Percentiles rank a stretch among this genome's conserved stretches.
These are phyloP conservation scores for Bufotes viridis DNA, from an alignment of 2,797 vertebrate species.

Conservation along the genomic window DNA sequence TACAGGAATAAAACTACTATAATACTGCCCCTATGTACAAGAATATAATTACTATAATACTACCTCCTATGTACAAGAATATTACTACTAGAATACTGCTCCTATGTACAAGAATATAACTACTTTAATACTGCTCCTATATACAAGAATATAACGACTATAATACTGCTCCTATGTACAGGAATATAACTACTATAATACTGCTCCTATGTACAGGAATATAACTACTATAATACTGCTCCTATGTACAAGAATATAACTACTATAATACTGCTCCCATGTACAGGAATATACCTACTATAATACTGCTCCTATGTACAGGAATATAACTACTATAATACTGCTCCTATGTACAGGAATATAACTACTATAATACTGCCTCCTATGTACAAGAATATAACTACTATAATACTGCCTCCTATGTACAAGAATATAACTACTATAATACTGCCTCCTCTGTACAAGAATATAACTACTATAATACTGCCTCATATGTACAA, in stretches of 20 bases:
- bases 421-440: too few relatives aligned
- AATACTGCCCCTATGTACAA: slow-evolving; percentile 2
- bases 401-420: too few relatives aligned
- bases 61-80: background rate
- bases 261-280: background rate
- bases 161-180: background rate
- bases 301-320: background rate
- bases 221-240: slow-evolving; percentile 9
- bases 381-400: background rate
- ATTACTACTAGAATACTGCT: slow-evolving; percentile 2
- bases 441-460: too few relatives aligned
- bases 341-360: background rate
- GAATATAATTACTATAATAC: slow-evolving; percentile 16
- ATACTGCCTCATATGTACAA: background rate
- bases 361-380: background rate
- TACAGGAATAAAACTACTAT: slow-evolving; percentile 3
- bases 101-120: slow-evolving; percentile 15
- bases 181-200: slow-evolving; percentile 14
- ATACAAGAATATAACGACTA: slow-evolving; percentile 12
- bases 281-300: slow-evolving; percentile 6
- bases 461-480: too few relatives aligned
- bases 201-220: background rate
- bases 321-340: background rate
- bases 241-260: background rate
- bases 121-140: slow-evolving; percentile 6